Conservation (phyloP, 2,113 vertebrate species). For the Brevimyrus niger region DNA sequence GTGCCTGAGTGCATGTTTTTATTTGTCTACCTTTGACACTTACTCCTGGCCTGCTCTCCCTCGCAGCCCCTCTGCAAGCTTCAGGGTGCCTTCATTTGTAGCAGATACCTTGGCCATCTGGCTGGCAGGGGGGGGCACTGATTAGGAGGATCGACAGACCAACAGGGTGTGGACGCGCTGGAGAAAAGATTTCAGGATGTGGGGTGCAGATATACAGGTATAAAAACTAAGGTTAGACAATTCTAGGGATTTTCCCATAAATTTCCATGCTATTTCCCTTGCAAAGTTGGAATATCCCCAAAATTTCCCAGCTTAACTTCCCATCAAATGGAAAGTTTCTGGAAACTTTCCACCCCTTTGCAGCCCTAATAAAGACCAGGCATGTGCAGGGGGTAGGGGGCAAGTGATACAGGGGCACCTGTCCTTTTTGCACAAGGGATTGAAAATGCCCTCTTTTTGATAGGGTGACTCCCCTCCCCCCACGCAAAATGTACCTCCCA, state of each 20-base stretch:
- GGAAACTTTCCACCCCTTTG: too few species aligned
- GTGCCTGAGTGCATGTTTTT: not conserved
- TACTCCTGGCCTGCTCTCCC: not conserved
- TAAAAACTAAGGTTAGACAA: not conserved
- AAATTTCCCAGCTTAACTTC: too few species aligned
- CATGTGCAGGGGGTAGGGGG: not conserved
- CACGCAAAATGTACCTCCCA: not conserved
- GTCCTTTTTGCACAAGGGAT: not conserved
- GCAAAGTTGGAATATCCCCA: too few species aligned
- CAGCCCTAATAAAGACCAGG: not conserved
- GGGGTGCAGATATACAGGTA: not conserved
- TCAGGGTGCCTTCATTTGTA: not conserved
- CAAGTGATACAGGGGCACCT: not conserved
- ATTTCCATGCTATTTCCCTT: too few species aligned
- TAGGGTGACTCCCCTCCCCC: too few species aligned
- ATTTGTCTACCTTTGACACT: not conserved
- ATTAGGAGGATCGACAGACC: not conserved
- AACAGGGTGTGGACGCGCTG: not conserved
- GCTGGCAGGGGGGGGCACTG: too few species aligned
- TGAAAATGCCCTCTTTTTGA: not conserved
- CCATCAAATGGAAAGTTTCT: too few species aligned
- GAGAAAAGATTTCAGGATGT: not conserved
- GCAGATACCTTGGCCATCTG: not conserved
- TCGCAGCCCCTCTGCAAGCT: not conserved
- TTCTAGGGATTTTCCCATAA: too few species aligned